Evolutionary conservation across 2,797 vertebrate genomes (phyloP).

Genomic region (Cottoperca gobio): DNA sequence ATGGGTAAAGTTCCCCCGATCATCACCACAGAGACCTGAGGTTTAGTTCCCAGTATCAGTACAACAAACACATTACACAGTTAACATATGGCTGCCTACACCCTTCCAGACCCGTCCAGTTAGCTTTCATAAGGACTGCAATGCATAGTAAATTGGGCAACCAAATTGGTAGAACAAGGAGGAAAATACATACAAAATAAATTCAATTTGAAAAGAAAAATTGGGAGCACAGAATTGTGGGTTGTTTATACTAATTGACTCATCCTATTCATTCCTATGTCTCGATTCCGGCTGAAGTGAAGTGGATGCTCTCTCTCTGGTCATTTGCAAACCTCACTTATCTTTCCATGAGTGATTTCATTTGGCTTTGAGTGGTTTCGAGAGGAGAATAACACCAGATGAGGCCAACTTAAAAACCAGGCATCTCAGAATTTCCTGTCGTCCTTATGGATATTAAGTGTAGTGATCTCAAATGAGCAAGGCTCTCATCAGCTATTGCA

Average conservation of each 20-base stretch:
- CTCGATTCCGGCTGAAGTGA: constrained; percentile 45
- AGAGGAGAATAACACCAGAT: constrained; percentile 72
- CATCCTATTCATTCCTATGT: constrained; percentile 48
- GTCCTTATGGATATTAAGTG: constrained; percentile 75
- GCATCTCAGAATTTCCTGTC: constrained; percentile 53
- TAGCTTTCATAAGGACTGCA: not conserved
- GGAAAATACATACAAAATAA: constrained; percentile 32
- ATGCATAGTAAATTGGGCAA: not conserved
- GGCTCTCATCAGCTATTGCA: constrained; percentile 33
- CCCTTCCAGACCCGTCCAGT: not conserved
- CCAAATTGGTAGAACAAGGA: constrained; percentile 13
- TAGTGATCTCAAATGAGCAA: constrained; percentile 52
- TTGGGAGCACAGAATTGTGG: constrained; percentile 5
- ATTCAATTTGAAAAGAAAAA: constrained; percentile 17
- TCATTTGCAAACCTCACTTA: constrained; percentile 73
- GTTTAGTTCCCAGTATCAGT: not conserved
- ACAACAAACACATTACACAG: constrained; percentile 1
- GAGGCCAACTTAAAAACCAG: constrained; percentile 67
- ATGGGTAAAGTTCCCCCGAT: not conserved
- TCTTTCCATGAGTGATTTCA: constrained; percentile 71
- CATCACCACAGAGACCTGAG: not conserved
- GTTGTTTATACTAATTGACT: constrained; percentile 56
- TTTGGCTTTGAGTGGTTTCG: constrained; percentile 68
- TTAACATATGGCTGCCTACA: not conserved
- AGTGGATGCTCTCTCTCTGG: constrained; percentile 66